Evolutionary conservation across 2,113 vertebrate species (phyloP), one percentile per base, ranked within the genome.

Genomic region (Orthonyx spaldingii): DNA sequence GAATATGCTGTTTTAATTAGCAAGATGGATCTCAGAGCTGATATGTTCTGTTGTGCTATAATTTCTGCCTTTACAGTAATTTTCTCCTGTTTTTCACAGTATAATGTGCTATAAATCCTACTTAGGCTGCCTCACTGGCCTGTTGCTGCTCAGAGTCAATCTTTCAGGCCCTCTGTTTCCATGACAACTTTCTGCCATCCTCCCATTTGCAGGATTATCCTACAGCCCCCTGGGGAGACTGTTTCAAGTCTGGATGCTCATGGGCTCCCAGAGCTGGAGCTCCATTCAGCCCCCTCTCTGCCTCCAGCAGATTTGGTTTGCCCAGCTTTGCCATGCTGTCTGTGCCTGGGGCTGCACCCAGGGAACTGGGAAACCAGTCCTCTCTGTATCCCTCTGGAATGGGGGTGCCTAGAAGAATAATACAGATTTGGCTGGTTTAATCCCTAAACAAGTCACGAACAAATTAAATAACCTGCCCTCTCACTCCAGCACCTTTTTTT

Each of bases 81-180:
- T 98, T 98, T 98, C 98, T 97, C 97, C 97, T 97, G 97, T 96
- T 98, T 98, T 98, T 98, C 98, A 97, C 96, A 97, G 96, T 97
- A 91, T 98, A 98, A 98, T 96, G 90, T 97, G 96, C 96, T 97
- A 98, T 98, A 98, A 98, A 98, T 98, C 97, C 98, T 98, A 98
- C 96, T 98, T 97, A 98, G 97, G 97, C 96, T 98, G 97, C 97
- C 94, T 97, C 46, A 56, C 95, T 97, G 96, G 97, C 97, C 97
- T 97, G 92, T 95, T 97, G 86, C 95, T 97, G 93, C 96, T 97
- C 94, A 60, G 85, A 98, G 97, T 97, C 95, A 97, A 98, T 98
- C 97, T 98, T 97, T 97, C 93, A 98, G 96, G 97, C 81, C 97
- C 86, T 94, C 79, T 0, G 95, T 98, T 98, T 96, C 97, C 92